Base-by-base conservation (phyloP, 1,140 invertebrate species). In the Dryas iulia region DNA sequence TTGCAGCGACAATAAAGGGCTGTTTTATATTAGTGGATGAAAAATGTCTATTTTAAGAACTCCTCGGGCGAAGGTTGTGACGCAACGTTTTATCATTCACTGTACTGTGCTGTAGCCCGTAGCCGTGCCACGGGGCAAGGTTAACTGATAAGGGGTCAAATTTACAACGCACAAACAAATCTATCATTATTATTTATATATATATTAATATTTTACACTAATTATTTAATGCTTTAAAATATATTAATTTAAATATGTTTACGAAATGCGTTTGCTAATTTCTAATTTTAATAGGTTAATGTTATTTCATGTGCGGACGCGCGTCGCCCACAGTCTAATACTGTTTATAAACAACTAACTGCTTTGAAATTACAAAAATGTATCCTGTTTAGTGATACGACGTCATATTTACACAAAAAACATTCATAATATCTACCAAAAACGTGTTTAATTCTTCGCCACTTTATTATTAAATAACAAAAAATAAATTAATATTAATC, bases 21-120 rank as follows among this genome's bases (percentile, higher is more conserved):
- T 25, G 18, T 60, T 60, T 23, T 10, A 26, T 23, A 25, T 61
- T 61, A 24, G 39, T 47, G 30, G 26, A 66, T 59, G 56, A 39
- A 66, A 28, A 59, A 53, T 53, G 25, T 58, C 68, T 70, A 70
- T 70, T 70, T 70, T 60, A 64, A 70, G 61, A 64, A 47, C 28
- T 47, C 69, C 39, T 57, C 53, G 56, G 60, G 53, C 68, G 14
- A 47, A 47, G 60, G 35, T 25, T 31, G 65, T 74, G 72, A 74
- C 68, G 72, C 72, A 74, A 74, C 60, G 28, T 47, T 74, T 74
- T 73, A 70, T 73, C 69, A 67, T 71, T 54, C 67, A 21, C 39
- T 47, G 39, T 47, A 47, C 33, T n/a, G 14, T 14, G 6, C 24
- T 4, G 31, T n/a, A n/a, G n/a, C n/a, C n/a, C n/a, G n/a, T n/a